Conservation (phyloP, 2,888 invertebrate species). For the Apodemia hepburni region DNA sequence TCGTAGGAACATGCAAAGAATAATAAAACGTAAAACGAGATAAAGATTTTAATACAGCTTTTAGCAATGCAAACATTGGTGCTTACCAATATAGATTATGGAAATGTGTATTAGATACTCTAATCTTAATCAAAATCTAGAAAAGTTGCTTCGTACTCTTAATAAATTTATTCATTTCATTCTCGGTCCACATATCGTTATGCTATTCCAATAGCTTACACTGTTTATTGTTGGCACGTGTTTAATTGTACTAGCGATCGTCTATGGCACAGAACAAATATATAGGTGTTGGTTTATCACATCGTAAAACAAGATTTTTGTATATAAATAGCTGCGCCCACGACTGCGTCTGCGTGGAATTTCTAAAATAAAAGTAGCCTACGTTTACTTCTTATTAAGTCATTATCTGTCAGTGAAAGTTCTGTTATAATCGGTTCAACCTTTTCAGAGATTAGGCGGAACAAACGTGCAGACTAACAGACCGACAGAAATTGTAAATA, state of each 20-base stretch:
- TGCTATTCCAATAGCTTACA: not conserved
- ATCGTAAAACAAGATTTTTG: too few relatives aligned
- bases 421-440: too few relatives aligned
- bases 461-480: too few relatives aligned
- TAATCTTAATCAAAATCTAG: slow-evolving; percentile 12
- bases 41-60: not conserved
- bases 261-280: too few relatives aligned
- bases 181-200: slow-evolving; percentile 3
- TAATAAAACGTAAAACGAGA: not conserved
- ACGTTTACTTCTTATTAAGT: too few relatives aligned
- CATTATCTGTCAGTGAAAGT: too few relatives aligned
- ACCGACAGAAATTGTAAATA: too few relatives aligned
- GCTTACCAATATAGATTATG: slow-evolving; percentile 11
- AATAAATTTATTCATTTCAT: slow-evolving; percentile 8
- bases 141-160: not conserved
- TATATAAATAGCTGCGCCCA: too few relatives aligned
- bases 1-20: not conserved
- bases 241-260: not conserved
- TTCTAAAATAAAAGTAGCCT: too few relatives aligned
- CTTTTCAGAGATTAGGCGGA: too few relatives aligned
- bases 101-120: slow-evolving; percentile 2
- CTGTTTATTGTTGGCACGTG: not conserved
- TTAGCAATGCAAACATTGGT: not conserved
- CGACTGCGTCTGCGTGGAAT: too few relatives aligned
- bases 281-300: too few relatives aligned